phyloP scores from a whole-genome alignment of 2,113 vertebrate species.

The Hyperoodon ampullatus region DNA sequence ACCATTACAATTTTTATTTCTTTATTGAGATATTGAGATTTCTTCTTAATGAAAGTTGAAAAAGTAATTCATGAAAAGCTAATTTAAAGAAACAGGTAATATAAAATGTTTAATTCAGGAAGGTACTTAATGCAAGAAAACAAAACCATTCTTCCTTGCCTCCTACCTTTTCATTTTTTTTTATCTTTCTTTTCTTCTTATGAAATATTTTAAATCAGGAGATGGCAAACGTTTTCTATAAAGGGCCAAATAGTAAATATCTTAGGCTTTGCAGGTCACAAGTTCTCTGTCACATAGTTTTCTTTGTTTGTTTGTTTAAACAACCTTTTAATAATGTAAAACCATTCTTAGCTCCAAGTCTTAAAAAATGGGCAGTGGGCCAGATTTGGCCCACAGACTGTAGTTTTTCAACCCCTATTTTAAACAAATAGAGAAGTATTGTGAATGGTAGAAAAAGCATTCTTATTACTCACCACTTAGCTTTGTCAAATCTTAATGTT shows the following conservation, averaged over 20 bases:
- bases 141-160: background rate
- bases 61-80: slow-evolving; percentile 37
- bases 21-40: background rate
- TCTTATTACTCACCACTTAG: background rate
- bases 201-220: slow-evolving; percentile 30
- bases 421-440: slow-evolving; percentile 27
- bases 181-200: slow-evolving; percentile 8
- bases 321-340: background rate
- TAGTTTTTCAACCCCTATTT: background rate
- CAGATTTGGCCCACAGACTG: background rate
- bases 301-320: background rate
- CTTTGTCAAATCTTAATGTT: background rate
- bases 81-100: slow-evolving; percentile 43
- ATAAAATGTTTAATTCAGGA: slow-evolving; percentile 44
- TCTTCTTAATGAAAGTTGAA: slow-evolving; percentile 36
- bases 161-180: background rate
- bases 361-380: background rate
- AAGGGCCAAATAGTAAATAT: background rate
- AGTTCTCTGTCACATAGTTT: background rate
- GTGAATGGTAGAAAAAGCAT: background rate
- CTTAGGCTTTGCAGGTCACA: background rate
- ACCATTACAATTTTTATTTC: background rate
- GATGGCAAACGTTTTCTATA: background rate
- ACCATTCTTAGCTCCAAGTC: background rate
- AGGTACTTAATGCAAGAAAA: slow-evolving; percentile 18